Evolutionary conservation across 2,113 vertebrate genomes (phyloP), one percentile per base, ranked within the genome.

Genomic region (Prinia subflava): DNA sequence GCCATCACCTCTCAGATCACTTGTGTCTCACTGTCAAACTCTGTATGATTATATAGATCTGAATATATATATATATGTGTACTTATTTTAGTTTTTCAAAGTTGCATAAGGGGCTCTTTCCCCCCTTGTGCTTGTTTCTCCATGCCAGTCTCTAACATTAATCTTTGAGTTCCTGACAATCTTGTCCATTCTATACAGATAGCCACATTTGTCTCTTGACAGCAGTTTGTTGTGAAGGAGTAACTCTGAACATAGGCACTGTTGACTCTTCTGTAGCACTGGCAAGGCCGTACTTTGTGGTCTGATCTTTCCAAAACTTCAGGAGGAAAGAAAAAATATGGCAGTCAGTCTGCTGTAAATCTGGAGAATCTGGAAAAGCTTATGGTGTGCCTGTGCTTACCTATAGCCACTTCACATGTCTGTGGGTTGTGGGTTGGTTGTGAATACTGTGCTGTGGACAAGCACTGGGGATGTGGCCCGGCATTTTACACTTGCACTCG

Each of bases 371-470:
- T 59, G 31, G 20, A 64, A 79, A 71, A 76, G 7, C 23, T 68
- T 28, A 15, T 4, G 2, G 10, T 55, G 25, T 18, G 4, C 15
- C 35, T 71, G 0, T 2, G 4, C 19, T 64, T 1, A 0, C 44
- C 39, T 57, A 5, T 4, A 59, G 37, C n/a, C 4, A 1, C 19
- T 55, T 63, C 17, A n/a, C 22, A 6, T 89, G 5, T 49, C 41
- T 81, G 33, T 18, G n/a, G 9, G 11, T 11, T 56, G 57, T 18
- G 19, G 15, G 3, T 24, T 60, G 10, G 25, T 2, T 75, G 24
- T 33, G 21, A 46, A 53, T 27, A 8, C 39, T 39, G 13, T 20
- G 5, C 15, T 70, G 30, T 49, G 37, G 42, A 35, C 7, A 65
- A 83, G 52, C 1, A 4, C 49, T n/a, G n/a, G 16, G 10, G 13